These are phyloP conservation scores for Philereme vetulata DNA, from an alignment of 2,888 invertebrate genomes.

Conservation along the genomic window DNA sequence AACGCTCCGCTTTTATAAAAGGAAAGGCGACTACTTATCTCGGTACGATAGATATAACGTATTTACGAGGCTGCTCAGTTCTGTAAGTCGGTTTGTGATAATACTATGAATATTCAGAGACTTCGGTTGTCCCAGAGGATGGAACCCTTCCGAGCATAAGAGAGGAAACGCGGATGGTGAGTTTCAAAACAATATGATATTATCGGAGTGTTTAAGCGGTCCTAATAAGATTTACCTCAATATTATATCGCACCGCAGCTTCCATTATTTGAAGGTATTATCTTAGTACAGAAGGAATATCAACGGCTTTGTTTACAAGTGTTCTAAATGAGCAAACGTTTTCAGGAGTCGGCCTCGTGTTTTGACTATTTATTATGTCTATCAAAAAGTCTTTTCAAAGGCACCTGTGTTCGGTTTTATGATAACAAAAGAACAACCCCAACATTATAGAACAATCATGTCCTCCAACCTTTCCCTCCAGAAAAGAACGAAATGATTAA, in stretches of 20 bases:
- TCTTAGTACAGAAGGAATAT: slow-evolving; percentile 66
- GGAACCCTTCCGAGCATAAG: slow-evolving; percentile 79
- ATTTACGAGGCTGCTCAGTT: slow-evolving; percentile 71
- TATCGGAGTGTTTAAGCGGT: slow-evolving; percentile 80
- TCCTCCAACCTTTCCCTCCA: slow-evolving; percentile 77
- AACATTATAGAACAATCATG: slow-evolving; percentile 76
- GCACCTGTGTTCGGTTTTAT: slow-evolving; percentile 51
- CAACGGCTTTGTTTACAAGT: slow-evolving; percentile 58
- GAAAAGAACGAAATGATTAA: slow-evolving; percentile 80
- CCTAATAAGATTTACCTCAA: slow-evolving; percentile 83
- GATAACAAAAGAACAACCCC: slow-evolving; percentile 69
- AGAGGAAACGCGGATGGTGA: slow-evolving; percentile 78
- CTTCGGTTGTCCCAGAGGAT: slow-evolving; percentile 72
- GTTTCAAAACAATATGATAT: slow-evolving; percentile 82
- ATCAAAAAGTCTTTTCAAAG: slow-evolving; percentile 36
- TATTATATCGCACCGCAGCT: slow-evolving; percentile 80
- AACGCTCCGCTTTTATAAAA: slow-evolving; percentile 45
- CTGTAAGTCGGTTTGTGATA: slow-evolving; percentile 76
- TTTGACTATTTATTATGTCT: slow-evolving; percentile 49
- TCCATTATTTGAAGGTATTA: slow-evolving; percentile 79
- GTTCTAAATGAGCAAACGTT: slow-evolving; percentile 48
- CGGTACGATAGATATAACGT: slow-evolving; percentile 64
- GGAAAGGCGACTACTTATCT: slow-evolving; percentile 58
- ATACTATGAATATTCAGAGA: slow-evolving; percentile 80
- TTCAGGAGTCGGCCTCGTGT: slow-evolving; percentile 46